Base-by-base conservation (phyloP, 2,888 invertebrate genomes). In the Oxystoma pomonae region DNA sequence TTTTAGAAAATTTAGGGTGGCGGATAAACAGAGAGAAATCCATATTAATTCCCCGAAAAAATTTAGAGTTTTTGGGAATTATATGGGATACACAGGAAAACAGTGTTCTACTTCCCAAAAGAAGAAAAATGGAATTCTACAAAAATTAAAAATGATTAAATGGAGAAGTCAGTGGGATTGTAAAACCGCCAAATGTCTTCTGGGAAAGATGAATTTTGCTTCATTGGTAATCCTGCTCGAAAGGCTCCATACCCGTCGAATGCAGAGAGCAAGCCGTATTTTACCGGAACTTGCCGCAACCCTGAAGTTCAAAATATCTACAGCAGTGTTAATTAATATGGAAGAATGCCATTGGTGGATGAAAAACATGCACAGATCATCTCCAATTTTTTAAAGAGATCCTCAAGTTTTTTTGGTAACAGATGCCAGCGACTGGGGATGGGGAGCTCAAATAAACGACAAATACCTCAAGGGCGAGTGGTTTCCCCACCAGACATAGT, bases 201-300 rank as follows among this genome's bases (percentile, higher is more conserved):
- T 66, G 21, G 65, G 65, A 35, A 68, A 62, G 20, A 22, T 68
- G 16, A 65, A 63, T 57, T 67, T 65, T 57, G 68, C 64, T 12
- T 49, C 59, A 20, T 62, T 66, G 35, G 60, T 56, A 17, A 57
- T 67, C 12, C 68, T 65, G 0, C 50, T 62, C 19, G 65, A 64
- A 17, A 62, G 67, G 17, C 60, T 67, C 16, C 59, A 52, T 17
- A 16, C 16, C 50, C 49, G 59, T 19, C 12, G 18, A n/a, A 17
- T 59, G n/a, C 59, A 59, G 17, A 59, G 49, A 57, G 35, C 35
- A 5, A 2, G 18, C 51, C 20, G 18, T 55, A 16, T 1, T 12
- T 57, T 55, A 9, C 59, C 59, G 35, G 49, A 60, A 17, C 51
- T 21, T 50, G 16, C 17, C 22, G 56, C 9, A 16, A 49, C 17